These are phyloP conservation scores for Bungarus multicinctus DNA, from an alignment of 2,113 vertebrate genomes.

Conservation along the genomic window DNA sequence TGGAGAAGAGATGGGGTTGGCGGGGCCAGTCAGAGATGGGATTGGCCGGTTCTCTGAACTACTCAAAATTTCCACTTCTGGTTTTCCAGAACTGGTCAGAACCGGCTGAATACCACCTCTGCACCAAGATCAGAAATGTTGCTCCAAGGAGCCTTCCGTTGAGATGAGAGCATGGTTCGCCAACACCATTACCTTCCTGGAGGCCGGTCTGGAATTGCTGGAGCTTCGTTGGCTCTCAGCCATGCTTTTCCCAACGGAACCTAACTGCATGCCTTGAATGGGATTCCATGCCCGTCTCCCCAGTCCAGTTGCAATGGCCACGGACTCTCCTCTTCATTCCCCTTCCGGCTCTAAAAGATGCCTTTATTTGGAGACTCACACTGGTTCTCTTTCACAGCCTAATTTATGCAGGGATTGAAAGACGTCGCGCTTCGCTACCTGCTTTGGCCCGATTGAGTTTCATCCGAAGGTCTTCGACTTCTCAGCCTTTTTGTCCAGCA, in stretches of 20 bases:
- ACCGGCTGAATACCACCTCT: too few relatives aligned
- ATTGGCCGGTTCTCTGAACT: too few relatives aligned
- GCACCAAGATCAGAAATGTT: not conserved
- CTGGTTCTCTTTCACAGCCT: constrained; percentile 1
- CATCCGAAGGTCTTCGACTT: not conserved
- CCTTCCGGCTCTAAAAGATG: constrained; percentile 17
- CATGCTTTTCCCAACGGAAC: not conserved
- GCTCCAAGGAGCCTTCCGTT: not conserved
- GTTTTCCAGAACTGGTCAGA: too few relatives aligned
- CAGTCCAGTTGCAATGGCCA: not conserved
- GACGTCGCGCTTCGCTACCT: not conserved
- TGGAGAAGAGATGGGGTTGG: too few relatives aligned
- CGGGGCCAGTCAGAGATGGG: too few relatives aligned
- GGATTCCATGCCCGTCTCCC: constrained; percentile 24
- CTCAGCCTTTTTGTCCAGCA: constrained; percentile 38
- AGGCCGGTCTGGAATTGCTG: not conserved
- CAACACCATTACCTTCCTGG: not conserved
- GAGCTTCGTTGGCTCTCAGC: not conserved
- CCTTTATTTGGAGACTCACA: constrained; percentile 27
- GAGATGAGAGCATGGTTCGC: not conserved
- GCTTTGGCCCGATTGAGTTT: constrained; percentile 49
- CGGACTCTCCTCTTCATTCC: not conserved
- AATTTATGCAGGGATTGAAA: rapidly evolving
- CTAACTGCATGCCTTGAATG: not conserved
- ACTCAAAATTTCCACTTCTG: too few relatives aligned